phyloP scores from a whole-genome alignment of 2,797 vertebrate genomes.

The Myoxocephalus aenaeus region DNA sequence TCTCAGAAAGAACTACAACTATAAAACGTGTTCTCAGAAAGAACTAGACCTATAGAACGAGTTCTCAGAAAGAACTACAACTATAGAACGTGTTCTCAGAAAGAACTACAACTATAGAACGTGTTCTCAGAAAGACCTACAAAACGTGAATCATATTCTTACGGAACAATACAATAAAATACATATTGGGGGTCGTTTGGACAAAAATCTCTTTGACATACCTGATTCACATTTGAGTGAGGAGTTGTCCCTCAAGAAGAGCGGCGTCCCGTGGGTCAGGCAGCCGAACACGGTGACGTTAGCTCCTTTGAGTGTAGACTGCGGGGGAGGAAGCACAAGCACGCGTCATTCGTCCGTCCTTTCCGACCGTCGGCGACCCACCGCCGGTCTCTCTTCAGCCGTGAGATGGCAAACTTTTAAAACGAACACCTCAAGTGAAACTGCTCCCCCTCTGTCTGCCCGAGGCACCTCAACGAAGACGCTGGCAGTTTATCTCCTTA shows the following conservation, averaged over 20 bases:
- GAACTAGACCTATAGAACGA: no score
- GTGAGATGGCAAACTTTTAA: slow-evolving; percentile 60
- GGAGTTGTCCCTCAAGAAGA: slow-evolving; percentile 88
- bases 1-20: no score
- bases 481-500: slow-evolving; percentile 72
- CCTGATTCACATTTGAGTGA: slow-evolving; percentile 93
- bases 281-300: slow-evolving; percentile 96
- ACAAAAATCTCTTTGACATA: slow-evolving; percentile 64
- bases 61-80: no score
- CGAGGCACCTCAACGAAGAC: slow-evolving; percentile 65
- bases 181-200: neutral
- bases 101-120: no score
- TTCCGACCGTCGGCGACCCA: slow-evolving; percentile 27
- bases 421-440: slow-evolving; percentile 74
- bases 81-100: no score
- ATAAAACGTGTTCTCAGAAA: no score
- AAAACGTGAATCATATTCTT: no score
- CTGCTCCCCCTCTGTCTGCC: slow-evolving; percentile 55
- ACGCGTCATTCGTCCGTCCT: slow-evolving; percentile 46
- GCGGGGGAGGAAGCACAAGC: slow-evolving; percentile 59
- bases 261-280: slow-evolving; percentile 93
- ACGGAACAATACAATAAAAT: no score
- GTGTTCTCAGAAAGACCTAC: no score
- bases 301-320: slow-evolving; percentile 90
- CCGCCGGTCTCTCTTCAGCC: slow-evolving; percentile 50